phyloP scores from a whole-genome alignment of 2,888 invertebrate species.

The Dorcus parallelipipedus region DNA sequence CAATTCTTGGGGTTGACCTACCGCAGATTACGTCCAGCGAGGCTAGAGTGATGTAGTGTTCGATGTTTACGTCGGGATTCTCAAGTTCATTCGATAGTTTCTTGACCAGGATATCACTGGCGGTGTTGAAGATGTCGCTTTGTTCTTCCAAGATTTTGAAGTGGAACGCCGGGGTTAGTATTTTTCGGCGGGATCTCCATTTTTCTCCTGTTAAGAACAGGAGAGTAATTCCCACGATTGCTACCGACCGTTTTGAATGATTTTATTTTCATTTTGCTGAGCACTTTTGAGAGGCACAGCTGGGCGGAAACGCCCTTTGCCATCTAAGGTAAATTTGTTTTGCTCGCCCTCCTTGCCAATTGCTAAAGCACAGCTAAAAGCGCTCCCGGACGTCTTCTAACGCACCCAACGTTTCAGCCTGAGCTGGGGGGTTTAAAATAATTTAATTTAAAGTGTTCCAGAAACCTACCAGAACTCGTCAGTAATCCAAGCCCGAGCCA shows the following conservation, averaged over 20 bases:
- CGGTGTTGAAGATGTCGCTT: slow-evolving; percentile 33
- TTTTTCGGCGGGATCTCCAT: slow-evolving; percentile 31
- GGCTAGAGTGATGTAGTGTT: slow-evolving; percentile 33
- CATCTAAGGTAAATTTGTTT: too few species aligned
- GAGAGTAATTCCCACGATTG: neutral
- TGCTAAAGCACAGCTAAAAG: too few species aligned
- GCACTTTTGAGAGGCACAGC: too few species aligned
- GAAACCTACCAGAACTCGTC: neutral
- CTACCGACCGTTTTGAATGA: neutral
- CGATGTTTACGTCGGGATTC: slow-evolving; percentile 34
- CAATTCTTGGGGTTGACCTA: slow-evolving; percentile 18
- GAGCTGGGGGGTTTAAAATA: too few species aligned
- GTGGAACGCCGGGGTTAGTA: slow-evolving; percentile 37
- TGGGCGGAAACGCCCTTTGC: too few species aligned
- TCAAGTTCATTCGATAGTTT: slow-evolving; percentile 25
- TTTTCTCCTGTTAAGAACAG: slow-evolving; percentile 21
- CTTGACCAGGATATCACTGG: slow-evolving; percentile 28
- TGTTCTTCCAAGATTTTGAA: slow-evolving; percentile 36
- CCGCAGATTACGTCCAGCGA: slow-evolving; percentile 39
- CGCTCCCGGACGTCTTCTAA: too few species aligned
- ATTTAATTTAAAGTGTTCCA: neutral
- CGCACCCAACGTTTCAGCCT: neutral
- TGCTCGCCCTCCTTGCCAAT: too few species aligned
- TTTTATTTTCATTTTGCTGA: too few species aligned
- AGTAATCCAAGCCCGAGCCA: neutral